phyloP scores from a whole-genome alignment of 2,113 vertebrate species.

The Orientallactaga bullata region DNA sequence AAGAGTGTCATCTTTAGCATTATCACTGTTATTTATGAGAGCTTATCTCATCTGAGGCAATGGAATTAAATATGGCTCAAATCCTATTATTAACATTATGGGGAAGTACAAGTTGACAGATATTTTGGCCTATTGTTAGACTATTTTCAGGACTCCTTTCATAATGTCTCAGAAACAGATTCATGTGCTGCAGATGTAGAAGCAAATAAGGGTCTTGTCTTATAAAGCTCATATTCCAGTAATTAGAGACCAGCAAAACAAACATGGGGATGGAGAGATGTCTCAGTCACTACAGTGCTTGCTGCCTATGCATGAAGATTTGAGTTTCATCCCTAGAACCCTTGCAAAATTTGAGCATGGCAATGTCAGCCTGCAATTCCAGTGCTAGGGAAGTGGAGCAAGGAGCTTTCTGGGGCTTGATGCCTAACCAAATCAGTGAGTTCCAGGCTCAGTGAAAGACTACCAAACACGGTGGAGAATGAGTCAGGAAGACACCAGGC shows the following conservation, averaged over 20 bases:
- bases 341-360: too few relatives aligned
- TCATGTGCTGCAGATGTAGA: background rate
- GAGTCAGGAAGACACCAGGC: too few relatives aligned
- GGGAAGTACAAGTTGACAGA: background rate
- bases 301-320: too few relatives aligned
- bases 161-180: background rate
- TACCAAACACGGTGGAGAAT: too few relatives aligned
- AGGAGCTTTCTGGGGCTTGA: too few relatives aligned
- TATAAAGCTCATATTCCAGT: background rate
- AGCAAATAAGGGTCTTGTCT: background rate
- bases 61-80: background rate
- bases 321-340: too few relatives aligned
- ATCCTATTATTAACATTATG: background rate
- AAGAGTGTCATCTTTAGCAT: slow-evolving; percentile 36
- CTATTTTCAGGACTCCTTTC: background rate
- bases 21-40: slow-evolving; percentile 17
- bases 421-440: too few relatives aligned
- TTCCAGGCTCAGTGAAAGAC: too few relatives aligned
- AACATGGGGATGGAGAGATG: background rate
- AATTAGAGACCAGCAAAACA: background rate
- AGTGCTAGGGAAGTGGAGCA: too few relatives aligned
- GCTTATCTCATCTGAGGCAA: background rate
- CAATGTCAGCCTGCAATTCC: too few relatives aligned
- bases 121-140: background rate
- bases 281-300: too few relatives aligned